These are phyloP conservation scores for Oryzias curvinotus DNA, from an alignment of 2,113 vertebrate species.

Conservation along the genomic window DNA sequence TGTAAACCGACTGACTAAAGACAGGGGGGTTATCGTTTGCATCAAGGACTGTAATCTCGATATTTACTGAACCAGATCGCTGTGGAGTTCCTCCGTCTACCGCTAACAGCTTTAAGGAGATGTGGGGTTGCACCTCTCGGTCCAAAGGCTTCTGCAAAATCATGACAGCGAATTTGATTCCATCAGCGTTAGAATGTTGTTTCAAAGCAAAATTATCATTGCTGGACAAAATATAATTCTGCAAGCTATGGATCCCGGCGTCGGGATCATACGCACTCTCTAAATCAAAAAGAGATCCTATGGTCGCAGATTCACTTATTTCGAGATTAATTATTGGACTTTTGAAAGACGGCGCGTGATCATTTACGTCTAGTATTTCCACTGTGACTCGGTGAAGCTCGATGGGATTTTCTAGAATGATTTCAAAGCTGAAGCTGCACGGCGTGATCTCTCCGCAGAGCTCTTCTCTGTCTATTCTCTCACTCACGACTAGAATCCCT, in stretches of 20 bases:
- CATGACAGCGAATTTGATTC: slow-evolving; percentile 64
- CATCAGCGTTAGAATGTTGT: slow-evolving; percentile 62
- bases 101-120: slow-evolving; percentile 40
- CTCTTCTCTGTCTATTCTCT: slow-evolving; percentile 61
- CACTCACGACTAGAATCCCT: slow-evolving; percentile 46
- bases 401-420: slow-evolving; percentile 63
- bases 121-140: slow-evolving; percentile 43
- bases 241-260: slow-evolving; percentile 65
- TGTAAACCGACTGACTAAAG: slow-evolving; percentile 59
- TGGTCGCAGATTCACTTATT: slow-evolving; percentile 79
- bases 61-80: slow-evolving; percentile 49
- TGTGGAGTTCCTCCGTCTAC: slow-evolving; percentile 48
- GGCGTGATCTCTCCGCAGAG: slow-evolving; percentile 51
- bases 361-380: slow-evolving; percentile 65
- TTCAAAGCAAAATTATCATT: slow-evolving; percentile 67
- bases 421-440: slow-evolving; percentile 59
- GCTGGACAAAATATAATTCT: slow-evolving; percentile 73
- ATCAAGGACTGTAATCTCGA: slow-evolving; percentile 44
- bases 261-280: slow-evolving; percentile 76
- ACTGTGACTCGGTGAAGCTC: slow-evolving; percentile 56
- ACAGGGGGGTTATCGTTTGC: slow-evolving; percentile 46
- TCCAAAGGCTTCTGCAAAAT: slow-evolving; percentile 77
- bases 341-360: slow-evolving; percentile 76
- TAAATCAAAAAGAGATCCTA: slow-evolving; percentile 80
- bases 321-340: slow-evolving; percentile 76